Conservation (phyloP, 2,113 vertebrate species). For the Pelecanus crispus region DNA sequence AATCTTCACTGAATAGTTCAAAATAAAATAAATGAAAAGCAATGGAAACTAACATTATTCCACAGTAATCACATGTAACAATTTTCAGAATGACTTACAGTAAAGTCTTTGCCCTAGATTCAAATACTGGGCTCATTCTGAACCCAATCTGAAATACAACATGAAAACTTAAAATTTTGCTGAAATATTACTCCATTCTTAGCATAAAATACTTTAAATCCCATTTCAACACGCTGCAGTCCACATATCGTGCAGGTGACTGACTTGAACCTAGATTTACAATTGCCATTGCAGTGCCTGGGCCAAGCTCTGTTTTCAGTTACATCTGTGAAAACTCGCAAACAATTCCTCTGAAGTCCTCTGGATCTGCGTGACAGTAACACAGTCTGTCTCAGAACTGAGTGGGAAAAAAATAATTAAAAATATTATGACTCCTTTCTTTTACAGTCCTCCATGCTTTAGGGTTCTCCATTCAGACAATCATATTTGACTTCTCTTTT, state of each 20-base stretch:
- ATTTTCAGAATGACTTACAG: not conserved
- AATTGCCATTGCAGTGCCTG: not conserved
- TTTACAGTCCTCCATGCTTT: not conserved
- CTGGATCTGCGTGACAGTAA: not conserved
- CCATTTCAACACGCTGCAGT: not conserved
- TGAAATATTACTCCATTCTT: not conserved
- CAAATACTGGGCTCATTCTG: not conserved
- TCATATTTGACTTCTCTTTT: not conserved
- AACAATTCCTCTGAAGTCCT: not conserved
- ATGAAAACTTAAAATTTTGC: not conserved
- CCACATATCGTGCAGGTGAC: not conserved
- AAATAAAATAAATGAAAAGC: not conserved
- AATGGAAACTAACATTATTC: not conserved
- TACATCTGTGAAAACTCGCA: not conserved
- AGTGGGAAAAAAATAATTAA: not conserved
- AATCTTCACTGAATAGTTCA: not conserved
- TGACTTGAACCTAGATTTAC: not conserved
- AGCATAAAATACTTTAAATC: not conserved
- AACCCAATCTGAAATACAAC: not conserved
- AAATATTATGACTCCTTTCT: not conserved
- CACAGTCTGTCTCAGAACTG: not conserved
- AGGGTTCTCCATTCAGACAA: not conserved
- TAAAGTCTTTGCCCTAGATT: not conserved
- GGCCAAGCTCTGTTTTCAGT: not conserved
- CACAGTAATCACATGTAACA: not conserved